Conservation (phyloP, 2,797 vertebrate genomes). For the Brachyalestes nurse region DNA sequence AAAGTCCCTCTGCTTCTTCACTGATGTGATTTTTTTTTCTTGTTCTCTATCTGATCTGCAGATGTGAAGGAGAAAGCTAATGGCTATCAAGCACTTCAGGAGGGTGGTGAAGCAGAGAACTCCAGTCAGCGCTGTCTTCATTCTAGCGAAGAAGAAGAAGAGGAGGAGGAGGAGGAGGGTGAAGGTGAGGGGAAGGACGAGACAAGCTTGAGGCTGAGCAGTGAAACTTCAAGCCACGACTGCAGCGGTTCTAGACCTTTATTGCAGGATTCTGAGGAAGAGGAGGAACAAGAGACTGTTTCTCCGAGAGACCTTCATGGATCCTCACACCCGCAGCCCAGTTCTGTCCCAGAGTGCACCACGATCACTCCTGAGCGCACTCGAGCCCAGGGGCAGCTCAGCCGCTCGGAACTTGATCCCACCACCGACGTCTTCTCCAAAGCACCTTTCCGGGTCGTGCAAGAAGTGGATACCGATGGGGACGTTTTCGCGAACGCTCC, state of each 20-base stretch:
- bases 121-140: slow-evolving; percentile 81
- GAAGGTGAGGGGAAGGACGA: slow-evolving; percentile 75
- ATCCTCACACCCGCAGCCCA: slow-evolving; percentile 47
- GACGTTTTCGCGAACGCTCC: slow-evolving; percentile 95
- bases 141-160: slow-evolving; percentile 90
- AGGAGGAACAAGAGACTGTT: slow-evolving; percentile 76
- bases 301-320: slow-evolving; percentile 45
- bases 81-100: slow-evolving; percentile 70
- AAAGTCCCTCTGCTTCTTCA: not conserved
- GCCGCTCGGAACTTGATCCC: not conserved
- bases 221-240: slow-evolving; percentile 80
- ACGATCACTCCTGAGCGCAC: slow-evolving; percentile 48
- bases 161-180: slow-evolving; percentile 75
- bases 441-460: slow-evolving; percentile 82
- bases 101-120: slow-evolving; percentile 59
- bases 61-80: slow-evolving; percentile 71
- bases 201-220: slow-evolving; percentile 70
- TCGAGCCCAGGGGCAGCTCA: slow-evolving; percentile 36
- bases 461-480: slow-evolving; percentile 67
- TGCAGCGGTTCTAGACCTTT: slow-evolving; percentile 92
- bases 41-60: slow-evolving; percentile 64
- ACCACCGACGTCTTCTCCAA: slow-evolving; percentile 86
- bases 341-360: slow-evolving; percentile 43
- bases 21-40: slow-evolving; percentile 14
- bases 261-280: slow-evolving; percentile 92